Conservation (phyloP, 2,113 vertebrate genomes). For the Mohoua ochrocephala region DNA sequence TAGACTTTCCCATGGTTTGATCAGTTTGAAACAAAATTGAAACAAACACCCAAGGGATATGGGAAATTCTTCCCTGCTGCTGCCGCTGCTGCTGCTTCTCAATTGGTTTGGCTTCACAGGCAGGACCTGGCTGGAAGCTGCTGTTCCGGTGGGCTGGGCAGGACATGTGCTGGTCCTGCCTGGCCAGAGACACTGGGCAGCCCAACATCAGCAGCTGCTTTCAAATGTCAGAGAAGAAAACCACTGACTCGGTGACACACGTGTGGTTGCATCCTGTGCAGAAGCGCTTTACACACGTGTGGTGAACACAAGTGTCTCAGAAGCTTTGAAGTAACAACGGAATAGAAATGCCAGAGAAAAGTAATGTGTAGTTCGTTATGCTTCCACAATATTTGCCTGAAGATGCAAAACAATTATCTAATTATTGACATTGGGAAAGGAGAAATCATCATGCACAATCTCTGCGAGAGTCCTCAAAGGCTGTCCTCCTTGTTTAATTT, state of each 20-base stretch:
- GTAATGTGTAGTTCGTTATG: background rate
- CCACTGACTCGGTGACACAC: fast-evolving
- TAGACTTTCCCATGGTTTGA: background rate
- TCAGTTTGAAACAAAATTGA: background rate
- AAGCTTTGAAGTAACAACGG: background rate
- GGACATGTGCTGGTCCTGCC: background rate
- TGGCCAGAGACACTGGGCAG: background rate
- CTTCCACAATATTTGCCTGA: background rate
- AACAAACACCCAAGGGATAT: background rate
- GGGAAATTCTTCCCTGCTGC: background rate
- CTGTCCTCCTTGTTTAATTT: background rate
- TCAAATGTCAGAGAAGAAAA: background rate
- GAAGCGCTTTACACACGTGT: fast-evolving
- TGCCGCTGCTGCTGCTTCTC: background rate
- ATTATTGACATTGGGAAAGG: background rate
- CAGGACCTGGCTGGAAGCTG: background rate
- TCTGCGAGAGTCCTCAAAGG: background rate
- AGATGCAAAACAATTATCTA: background rate
- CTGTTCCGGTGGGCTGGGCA: background rate
- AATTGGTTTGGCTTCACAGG: background rate
- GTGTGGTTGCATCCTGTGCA: background rate
- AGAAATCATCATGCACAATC: background rate
- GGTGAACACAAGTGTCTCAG: background rate
- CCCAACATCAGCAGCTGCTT: background rate
- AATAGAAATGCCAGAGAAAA: background rate